phyloP scores from a whole-genome alignment of 2,797 vertebrate species.

The Cephalopachus bancanus region DNA sequence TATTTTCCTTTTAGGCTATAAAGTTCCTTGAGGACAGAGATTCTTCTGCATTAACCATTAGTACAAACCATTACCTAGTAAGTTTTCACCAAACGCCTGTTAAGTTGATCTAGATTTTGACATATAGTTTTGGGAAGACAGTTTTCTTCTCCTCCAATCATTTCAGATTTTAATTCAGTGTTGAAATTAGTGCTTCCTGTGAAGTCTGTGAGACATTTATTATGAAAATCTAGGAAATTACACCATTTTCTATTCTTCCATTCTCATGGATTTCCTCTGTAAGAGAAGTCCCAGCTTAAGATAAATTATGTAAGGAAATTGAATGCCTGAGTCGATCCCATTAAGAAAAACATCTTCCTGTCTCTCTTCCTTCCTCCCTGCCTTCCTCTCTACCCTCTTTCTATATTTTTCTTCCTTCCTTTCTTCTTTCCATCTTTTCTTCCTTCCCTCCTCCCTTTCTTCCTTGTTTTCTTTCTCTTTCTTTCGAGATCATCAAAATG shows the following conservation, averaged over 20 bases:
- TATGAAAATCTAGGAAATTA: conserved; percentile 13
- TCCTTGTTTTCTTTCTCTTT: not conserved
- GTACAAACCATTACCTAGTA: not conserved
- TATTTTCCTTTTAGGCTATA: not conserved
- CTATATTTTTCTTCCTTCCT: accelerated
- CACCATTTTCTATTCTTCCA: not conserved
- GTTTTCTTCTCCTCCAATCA: conserved; percentile 26
- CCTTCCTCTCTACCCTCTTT: not conserved
- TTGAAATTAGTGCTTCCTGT: conserved; percentile 22
- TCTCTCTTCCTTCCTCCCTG: not conserved
- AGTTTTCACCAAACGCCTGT: conserved; percentile 37
- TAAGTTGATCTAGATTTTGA: not conserved
- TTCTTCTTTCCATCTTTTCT: not conserved
- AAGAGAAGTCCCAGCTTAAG: not conserved
- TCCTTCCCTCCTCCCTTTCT: not conserved
- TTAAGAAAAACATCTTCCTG: not conserved
- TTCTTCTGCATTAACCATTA: not conserved
- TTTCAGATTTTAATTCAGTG: conserved; percentile 49
- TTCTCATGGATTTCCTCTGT: not conserved
- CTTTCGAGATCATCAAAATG: conserved; percentile 47
- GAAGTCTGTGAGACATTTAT: conserved; percentile 4
- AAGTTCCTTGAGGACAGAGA: not conserved
- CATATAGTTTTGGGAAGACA: not conserved
- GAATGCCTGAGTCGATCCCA: not conserved
- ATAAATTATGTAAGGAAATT: conserved; percentile 23